Base-by-base conservation (phyloP, 1,140 invertebrate genomes). In the Paramacrobiotus metropolitanus region DNA sequence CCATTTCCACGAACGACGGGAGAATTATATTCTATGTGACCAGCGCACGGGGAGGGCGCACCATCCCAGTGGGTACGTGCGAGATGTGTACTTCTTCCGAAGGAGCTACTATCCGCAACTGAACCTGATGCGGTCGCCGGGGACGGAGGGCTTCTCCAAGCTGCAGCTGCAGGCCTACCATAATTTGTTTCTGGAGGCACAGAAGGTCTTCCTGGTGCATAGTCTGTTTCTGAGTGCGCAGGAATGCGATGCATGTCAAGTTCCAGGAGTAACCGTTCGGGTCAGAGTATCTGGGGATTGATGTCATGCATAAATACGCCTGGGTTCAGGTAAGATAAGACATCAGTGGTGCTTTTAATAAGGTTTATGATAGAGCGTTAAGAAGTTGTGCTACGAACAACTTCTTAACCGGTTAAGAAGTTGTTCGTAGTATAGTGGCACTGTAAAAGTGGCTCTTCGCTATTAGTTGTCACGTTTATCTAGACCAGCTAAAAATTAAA, bases 21-120 rank as follows among this genome's bases (percentile, higher is more conserved):
- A 83, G 65, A 84, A 90, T 72, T 93, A 92, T 71, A 95, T 94
- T 69, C 75, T 99, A 0, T 84, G 96, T 2, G 94, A 99, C 72
- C 87, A 92, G 63, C 97, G 97, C 79, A 96, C 93, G 65, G 88
- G 90, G 76, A 86, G 91, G 79, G 92, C 93, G 65, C 86, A 91
- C 67, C 95, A 93, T 74, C 82, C 88, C 0, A 83, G 85, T 62
- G 84, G 85, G 24, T 96, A 92, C 71, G 92, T 96, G 0, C 76
- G 95, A 59, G 95, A 99, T 70, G 89, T 92, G 71, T 99, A 99
- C 72, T 98, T 97, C 73, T 99, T 98, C 74, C 94, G 96, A 70
- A 79, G 95, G 24, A 93, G 92, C 0, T 91, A 95, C 70, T 97
- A 97, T 73, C 93, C 95, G 0, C 91, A 98, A 73, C 75, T 99